These are phyloP conservation scores for Stegodyphus mimosarum DNA, from an alignment of 1,140 invertebrate genomes.

Conservation along the genomic window DNA sequence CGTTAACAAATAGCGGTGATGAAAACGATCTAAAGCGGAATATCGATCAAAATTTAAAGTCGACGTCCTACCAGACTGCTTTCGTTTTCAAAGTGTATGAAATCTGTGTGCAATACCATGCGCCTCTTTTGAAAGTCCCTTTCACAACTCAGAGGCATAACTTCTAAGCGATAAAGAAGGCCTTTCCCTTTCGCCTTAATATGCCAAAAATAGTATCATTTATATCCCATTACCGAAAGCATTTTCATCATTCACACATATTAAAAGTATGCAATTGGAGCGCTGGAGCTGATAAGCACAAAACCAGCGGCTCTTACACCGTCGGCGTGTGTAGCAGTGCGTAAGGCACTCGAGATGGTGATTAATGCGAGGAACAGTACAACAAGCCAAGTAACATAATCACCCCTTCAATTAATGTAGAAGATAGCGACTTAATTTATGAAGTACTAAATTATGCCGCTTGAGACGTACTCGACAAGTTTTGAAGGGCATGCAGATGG, in stretches of 20 bases:
- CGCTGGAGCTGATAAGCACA: background rate
- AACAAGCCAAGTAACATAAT: slow-evolving; percentile 56
- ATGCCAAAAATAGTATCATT: too few species aligned
- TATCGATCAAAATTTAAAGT: too few species aligned
- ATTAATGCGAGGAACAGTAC: slow-evolving; percentile 39
- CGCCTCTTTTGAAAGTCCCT: too few species aligned
- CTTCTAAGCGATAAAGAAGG: too few species aligned
- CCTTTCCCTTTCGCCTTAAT: too few species aligned
- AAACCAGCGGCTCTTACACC: background rate
- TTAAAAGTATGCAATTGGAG: slow-evolving; percentile 12
- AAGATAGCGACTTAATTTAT: slow-evolving; percentile 56
- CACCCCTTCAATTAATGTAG: slow-evolving; percentile 53
- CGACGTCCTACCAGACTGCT: too few species aligned
- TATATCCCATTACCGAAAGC: too few species aligned
- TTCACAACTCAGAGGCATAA: too few species aligned
- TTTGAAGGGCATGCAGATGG: slow-evolving; percentile 17
- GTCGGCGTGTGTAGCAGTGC: background rate
- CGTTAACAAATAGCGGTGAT: too few species aligned
- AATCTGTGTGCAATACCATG: too few species aligned
- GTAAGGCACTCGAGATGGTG: background rate
- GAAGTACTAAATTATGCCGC: slow-evolving; percentile 50
- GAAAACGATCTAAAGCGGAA: too few species aligned
- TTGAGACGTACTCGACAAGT: slow-evolving; percentile 36
- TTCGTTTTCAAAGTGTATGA: too few species aligned
- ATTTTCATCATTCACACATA: slow-evolving; percentile 27